Evolutionary conservation across 2,113 vertebrate genomes (phyloP), one percentile per base, ranked within the genome.

Genomic region (Myiagra hebetior): DNA sequence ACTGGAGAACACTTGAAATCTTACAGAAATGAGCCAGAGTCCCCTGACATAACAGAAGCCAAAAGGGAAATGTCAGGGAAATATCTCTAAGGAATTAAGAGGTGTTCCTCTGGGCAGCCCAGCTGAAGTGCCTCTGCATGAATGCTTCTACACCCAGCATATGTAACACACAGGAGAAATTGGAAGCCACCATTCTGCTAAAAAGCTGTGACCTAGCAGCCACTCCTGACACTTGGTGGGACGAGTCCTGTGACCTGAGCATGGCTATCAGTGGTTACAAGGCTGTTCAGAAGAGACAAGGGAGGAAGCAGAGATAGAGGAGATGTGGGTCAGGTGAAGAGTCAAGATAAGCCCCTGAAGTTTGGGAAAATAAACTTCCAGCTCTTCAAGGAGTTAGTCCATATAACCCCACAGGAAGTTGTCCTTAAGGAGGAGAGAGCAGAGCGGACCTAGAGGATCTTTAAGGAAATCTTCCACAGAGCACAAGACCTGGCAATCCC

Each of bases 261-360:
- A 13, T 1, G 3, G 35, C 46, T 67, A 3, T 13, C 2, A 3
- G 2, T 30, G 42, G 17, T 15, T 56, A 27, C 39, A 56, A 37
- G 12, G 9, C 33, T 85, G 24, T 11, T 80, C 55, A 62, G 68
- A 79, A 46, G 21, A 30, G 42, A 15, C 42, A 39, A 28, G 9
- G 2, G 13, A 31, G 33, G 47, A 73, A 62, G 53, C 21, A 85
- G 24, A 19, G 42, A 28, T 27, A 20, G 24, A 50, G 19, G 35
- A 49, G 24, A 31, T 39, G 18, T 44, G 19, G 4, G 4, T 30
- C 33, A n/a, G 14, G 6, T 44, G 10, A 81, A 50, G 23, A 56
- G 13, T 8, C 28, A 75, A n/a, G 46, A 37, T 26, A 67, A 26
- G 13, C 10, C n/a, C 30, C 31, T 42, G 47, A 42, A 75, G 5